phyloP scores from a whole-genome alignment of 2,113 vertebrate genomes.

The Syrrhaptes paradoxus region DNA sequence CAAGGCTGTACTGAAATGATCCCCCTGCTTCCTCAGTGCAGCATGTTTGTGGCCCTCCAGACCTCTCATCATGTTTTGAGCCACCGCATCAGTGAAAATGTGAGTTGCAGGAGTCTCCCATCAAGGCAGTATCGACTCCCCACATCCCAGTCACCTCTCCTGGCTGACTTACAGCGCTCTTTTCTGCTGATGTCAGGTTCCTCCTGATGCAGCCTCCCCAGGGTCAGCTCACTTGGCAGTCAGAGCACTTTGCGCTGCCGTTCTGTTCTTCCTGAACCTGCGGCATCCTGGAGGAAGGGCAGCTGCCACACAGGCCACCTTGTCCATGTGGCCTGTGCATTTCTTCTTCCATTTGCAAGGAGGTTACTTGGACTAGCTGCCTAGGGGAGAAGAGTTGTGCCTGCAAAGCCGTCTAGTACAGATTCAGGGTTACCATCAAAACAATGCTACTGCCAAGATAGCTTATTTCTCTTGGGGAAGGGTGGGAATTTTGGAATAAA shows the following conservation, averaged over 20 bases:
- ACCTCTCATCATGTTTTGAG: not conserved
- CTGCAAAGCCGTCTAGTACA: not conserved
- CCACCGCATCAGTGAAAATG: not conserved
- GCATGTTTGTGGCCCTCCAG: not conserved
- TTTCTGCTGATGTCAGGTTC: not conserved
- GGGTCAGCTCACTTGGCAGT: not conserved
- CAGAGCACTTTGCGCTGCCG: not conserved
- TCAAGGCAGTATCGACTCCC: not conserved
- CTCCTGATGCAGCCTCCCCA: not conserved
- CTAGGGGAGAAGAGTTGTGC: not conserved
- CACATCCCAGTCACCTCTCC: not conserved
- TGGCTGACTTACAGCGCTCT: not conserved
- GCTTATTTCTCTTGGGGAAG: not conserved
- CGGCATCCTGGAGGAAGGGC: not conserved
- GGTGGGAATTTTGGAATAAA: not conserved
- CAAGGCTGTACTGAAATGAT: not conserved
- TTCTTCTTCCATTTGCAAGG: not conserved
- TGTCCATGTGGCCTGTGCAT: not conserved
- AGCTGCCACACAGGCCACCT: not conserved
- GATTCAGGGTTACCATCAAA: not conserved
- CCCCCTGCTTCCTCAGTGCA: not conserved
- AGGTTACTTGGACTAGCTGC: not conserved
- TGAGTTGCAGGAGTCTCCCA: not conserved
- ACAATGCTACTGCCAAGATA: not conserved
- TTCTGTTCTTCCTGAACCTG: not conserved